Percentiles rank a stretch among this genome's conserved stretches.
Conservation (phyloP, 2,888 invertebrate species). For the Cataglyphis rosenhaueri region DNA sequence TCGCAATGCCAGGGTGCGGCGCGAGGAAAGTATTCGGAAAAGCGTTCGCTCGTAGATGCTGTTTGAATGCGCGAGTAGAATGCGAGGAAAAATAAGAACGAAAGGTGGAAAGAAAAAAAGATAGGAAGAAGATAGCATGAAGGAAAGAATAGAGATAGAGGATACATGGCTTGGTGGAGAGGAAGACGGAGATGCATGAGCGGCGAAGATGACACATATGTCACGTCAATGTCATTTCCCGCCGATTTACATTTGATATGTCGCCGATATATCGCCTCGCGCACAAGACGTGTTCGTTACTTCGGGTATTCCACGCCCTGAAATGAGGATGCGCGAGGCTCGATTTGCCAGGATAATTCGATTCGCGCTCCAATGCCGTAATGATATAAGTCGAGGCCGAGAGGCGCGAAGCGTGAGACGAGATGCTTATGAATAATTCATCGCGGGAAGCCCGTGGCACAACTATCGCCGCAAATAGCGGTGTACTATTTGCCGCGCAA, state of each 20-base stretch:
- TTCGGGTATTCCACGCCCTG: neutral
- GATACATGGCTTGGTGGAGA: slow-evolving; percentile 13
- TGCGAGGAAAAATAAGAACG: neutral
- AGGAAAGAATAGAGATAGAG: neutral
- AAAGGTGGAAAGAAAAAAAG: neutral
- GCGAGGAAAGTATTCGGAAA: neutral
- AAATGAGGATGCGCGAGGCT: slow-evolving; percentile 16
- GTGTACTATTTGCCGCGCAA: slow-evolving; percentile 56
- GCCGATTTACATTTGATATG: slow-evolving; percentile 76
- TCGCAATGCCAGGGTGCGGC: slow-evolving; percentile 26
- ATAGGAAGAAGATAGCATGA: neutral
- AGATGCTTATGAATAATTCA: slow-evolving; percentile 51
- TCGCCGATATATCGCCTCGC: slow-evolving; percentile 64
- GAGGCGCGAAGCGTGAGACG: slow-evolving; percentile 34
- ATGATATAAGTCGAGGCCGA: slow-evolving; percentile 36
- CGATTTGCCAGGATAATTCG: slow-evolving; percentile 16
- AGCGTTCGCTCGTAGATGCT: slow-evolving; percentile 15
- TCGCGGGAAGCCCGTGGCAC: slow-evolving; percentile 28
- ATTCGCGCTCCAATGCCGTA: slow-evolving; percentile 38
- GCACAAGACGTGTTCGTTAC: slow-evolving; percentile 49
- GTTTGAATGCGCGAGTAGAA: neutral
- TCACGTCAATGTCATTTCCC: slow-evolving; percentile 74
- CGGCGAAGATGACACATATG: slow-evolving; percentile 66
- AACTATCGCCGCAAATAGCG: slow-evolving; percentile 43
- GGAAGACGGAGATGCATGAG: slow-evolving; percentile 48